Conservation (phyloP, 2,113 vertebrate genomes). For the Gobio gobio region DNA sequence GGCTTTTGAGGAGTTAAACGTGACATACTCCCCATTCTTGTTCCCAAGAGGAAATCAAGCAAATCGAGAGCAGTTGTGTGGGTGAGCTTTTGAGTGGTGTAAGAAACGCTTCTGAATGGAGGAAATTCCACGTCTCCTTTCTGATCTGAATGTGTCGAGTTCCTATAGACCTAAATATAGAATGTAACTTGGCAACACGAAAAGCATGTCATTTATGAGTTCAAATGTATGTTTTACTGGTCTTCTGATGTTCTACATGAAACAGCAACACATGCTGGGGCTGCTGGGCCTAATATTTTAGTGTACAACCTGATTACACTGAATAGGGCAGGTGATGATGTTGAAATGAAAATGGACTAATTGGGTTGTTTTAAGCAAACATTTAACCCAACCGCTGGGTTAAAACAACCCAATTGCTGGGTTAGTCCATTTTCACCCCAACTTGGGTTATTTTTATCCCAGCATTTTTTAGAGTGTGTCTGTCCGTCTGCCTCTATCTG, state of each 20-base stretch:
- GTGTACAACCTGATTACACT: not conserved
- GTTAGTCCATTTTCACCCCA: too few species aligned
- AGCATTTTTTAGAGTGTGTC: too few species aligned
- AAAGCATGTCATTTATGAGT: not conserved
- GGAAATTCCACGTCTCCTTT: constrained; percentile 19
- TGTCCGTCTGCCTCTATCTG: too few species aligned
- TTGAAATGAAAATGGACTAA: too few species aligned
- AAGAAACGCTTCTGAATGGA: constrained; percentile 36
- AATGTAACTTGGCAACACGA: not conserved
- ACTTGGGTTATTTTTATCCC: too few species aligned
- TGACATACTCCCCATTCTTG: constrained; percentile 61
- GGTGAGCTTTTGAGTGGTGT: constrained; percentile 74
- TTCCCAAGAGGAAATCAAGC: constrained; percentile 82
- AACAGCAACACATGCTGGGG: not conserved
- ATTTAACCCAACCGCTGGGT: too few species aligned
- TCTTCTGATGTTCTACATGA: not conserved
- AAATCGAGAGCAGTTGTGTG: constrained; percentile 83
- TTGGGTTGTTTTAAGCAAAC: too few species aligned
- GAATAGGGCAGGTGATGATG: not conserved
- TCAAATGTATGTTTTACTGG: not conserved
- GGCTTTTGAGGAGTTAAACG: constrained; percentile 38
- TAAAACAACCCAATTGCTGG: too few species aligned
- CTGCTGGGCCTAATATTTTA: not conserved
- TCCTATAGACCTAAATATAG: constrained; percentile 21
- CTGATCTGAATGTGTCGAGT: constrained; percentile 24